Base-by-base conservation (phyloP, 2,888 invertebrate genomes). In the Monopis laevigella region DNA sequence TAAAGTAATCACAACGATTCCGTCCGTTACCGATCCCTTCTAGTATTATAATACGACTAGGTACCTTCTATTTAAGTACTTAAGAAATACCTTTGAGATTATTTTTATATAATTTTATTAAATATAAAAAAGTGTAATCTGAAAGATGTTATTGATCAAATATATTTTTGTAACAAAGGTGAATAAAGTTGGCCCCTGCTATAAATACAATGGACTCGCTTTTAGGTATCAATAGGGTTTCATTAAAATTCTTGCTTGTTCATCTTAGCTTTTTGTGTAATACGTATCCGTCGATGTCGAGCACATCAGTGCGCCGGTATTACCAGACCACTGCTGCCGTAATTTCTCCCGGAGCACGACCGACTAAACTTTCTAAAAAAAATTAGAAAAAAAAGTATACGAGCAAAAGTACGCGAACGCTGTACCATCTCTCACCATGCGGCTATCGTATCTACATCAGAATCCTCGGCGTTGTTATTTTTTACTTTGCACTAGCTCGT, bases 341-440 rank as follows among this genome's bases (percentile, higher is more conserved):
- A 74, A 75, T 80, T 78, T 80, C 77, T 68, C 77, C 65, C 61
- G 69, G 68, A 49, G 66, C 59, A 72, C 69, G 67, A 62, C 67
- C 67, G 65, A 68, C 71, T 65, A 62, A 67, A 78, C 80, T 80
- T 80, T 80, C 80, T 80, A 80, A 80, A 78, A 74, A 73, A 69
- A 63, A 66, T 64, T 39, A 14, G 49, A 66, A 67, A 57, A 65
- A 67, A 69, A 65, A 66, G 55, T 36, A 40, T 64, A n/a, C 65
- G 63, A 71, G 68, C 68, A 72, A 75, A 74, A 74, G 70, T 74
- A 67, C 67, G 57, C 65, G 58, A 68, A 65, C 68, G 71, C 67
- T 63, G 70, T 68, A 64, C 63, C 65, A 66, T 78, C 78, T 78
- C 75, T 80, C 75, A 77, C 77, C 70, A 65, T 62, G 65, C 64